These are phyloP conservation scores for Hypotaenidia okinawae DNA, from an alignment of 2,797 vertebrate genomes.

Conservation along the genomic window DNA sequence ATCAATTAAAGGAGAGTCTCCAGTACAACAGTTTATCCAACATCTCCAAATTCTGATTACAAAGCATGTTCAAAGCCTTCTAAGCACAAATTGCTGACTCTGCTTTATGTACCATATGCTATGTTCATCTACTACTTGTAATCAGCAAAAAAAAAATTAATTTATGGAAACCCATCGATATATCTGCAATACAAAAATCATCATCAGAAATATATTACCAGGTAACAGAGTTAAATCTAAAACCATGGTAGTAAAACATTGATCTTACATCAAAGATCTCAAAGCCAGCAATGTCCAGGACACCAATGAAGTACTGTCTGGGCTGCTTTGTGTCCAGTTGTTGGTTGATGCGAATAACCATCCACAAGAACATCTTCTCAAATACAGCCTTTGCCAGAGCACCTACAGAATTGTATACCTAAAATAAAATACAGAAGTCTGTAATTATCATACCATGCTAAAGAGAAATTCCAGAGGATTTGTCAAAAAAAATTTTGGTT, in stretches of 20 bases:
- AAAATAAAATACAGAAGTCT: not conserved
- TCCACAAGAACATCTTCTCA: not conserved
- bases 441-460: not conserved
- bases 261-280: not conserved
- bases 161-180: not conserved
- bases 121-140: not conserved
- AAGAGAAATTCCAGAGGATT: not conserved
- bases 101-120: not conserved
- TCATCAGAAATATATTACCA: not conserved
- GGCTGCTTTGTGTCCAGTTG: not conserved
- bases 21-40: not conserved
- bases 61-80: not conserved
- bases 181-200: not conserved
- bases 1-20: not conserved
- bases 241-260: not conserved
- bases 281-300: not conserved
- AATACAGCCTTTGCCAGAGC: not conserved
- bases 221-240: not conserved
- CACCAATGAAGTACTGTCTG: not conserved
- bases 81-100: not conserved
- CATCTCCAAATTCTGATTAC: not conserved
- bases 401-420: not conserved
- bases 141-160: not conserved
- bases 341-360: not conserved
- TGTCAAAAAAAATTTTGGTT: not conserved